A percentile compares a stretch with the other conserved stretches of the same genome.
These are phyloP conservation scores for Ictidomys tridecemlineatus DNA, from an alignment of 2,113 vertebrate species.

Conservation along the genomic window DNA sequence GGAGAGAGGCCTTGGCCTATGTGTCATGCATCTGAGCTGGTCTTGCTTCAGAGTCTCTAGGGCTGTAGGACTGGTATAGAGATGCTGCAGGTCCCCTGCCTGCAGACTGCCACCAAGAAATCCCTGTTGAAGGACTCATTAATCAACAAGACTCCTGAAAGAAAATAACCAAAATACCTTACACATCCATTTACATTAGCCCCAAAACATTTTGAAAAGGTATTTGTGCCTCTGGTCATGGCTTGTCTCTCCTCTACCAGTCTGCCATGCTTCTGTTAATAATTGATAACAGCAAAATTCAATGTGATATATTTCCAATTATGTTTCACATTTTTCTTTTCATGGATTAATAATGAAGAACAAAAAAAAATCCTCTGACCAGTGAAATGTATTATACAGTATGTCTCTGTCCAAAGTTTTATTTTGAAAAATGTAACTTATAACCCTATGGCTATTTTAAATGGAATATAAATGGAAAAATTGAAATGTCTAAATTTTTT, in stretches of 20 bases:
- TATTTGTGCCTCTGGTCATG: not conserved
- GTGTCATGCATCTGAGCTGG: too few relatives aligned
- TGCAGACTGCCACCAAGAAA: not conserved
- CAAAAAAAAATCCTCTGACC: conserved; percentile 8
- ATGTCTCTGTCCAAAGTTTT: conserved; percentile 55
- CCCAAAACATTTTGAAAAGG: conserved; percentile 15
- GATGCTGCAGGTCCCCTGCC: too few relatives aligned
- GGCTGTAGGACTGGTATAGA: rapidly evolving
- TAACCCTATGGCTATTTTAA: conserved; percentile 10
- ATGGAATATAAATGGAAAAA: not conserved
- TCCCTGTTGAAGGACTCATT: not conserved
- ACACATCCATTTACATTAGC: not conserved
- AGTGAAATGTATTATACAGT: conserved; percentile 43
- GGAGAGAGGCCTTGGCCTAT: not conserved
- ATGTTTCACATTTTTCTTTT: conserved; percentile 40
- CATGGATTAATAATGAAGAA: conserved; percentile 58
- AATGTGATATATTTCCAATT: conserved; percentile 58
- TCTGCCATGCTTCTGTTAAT: not conserved
- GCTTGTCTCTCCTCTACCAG: not conserved
- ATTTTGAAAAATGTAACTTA: conserved; percentile 48
- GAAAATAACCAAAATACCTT: not conserved
- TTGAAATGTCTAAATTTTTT: not conserved
- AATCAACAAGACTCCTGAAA: not conserved
- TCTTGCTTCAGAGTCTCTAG: not conserved
- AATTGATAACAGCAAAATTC: conserved; percentile 48